phyloP scores from a whole-genome alignment of 2,113 vertebrate species.

The Ammodramus savannarum region DNA sequence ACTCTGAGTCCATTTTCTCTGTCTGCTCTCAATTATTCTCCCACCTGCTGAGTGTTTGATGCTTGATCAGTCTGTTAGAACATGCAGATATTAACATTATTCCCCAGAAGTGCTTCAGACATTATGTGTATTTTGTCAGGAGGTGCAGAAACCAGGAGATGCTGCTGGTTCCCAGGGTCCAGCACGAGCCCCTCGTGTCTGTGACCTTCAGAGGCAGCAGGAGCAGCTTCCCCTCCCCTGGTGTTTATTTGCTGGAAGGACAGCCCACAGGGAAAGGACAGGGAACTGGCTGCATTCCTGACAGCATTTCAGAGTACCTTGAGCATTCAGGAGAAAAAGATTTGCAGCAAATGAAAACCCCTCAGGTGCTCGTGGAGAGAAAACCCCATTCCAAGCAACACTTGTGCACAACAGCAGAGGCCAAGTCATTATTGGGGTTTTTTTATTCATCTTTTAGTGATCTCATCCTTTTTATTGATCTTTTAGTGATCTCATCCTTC shows the following conservation, averaged over 20 bases:
- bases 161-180: neutral
- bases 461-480: neutral
- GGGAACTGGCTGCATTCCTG: neutral
- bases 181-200: rapidly evolving
- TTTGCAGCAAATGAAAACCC: neutral
- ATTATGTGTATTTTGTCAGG: rapidly evolving
- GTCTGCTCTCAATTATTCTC: neutral
- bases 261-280: neutral
- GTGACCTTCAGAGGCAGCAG: neutral
- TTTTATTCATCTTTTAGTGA: neutral
- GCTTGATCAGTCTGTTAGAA: neutral
- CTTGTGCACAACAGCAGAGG: neutral
- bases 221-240: neutral
- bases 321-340: neutral
- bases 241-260: neutral
- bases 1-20: neutral
- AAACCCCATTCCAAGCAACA: neutral
- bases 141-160: neutral
- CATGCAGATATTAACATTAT: neutral
- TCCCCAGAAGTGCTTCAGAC: neutral
- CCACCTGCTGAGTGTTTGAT: neutral
- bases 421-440: neutral
- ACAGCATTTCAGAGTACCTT: neutral
- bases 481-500: neutral
- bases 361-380: neutral